Percentiles rank a stretch among this genome's conserved stretches.
phyloP scores from a whole-genome alignment of 2,113 vertebrate genomes.

The Lates calcarifer region DNA sequence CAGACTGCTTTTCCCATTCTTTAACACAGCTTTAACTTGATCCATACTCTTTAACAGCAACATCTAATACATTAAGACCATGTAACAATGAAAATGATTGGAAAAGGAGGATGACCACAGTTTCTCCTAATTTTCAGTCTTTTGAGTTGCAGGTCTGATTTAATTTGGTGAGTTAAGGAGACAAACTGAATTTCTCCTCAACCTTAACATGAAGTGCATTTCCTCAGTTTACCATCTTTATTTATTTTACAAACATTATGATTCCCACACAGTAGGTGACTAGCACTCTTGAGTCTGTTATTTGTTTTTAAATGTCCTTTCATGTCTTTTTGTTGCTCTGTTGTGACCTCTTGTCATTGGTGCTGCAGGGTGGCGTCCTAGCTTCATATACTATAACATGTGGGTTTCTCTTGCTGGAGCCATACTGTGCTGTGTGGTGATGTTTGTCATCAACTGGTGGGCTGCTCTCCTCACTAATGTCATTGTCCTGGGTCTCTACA shows the following conservation, averaged over 20 bases:
- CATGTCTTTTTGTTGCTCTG: neutral
- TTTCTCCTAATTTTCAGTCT: neutral
- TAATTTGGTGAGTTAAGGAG: slow-evolving; percentile 11
- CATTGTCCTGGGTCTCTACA: slow-evolving; percentile 96
- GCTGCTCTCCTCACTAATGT: slow-evolving; percentile 95
- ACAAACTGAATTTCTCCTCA: slow-evolving; percentile 12
- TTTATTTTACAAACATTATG: neutral
- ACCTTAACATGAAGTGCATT: slow-evolving; percentile 29
- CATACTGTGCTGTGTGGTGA: slow-evolving; percentile 95
- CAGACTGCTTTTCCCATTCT: slow-evolving; percentile 72
- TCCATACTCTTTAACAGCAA: slow-evolving; percentile 68
- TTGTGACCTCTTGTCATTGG: slow-evolving; percentile 25
- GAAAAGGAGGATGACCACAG: neutral
- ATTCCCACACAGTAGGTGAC: neutral
- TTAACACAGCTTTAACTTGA: slow-evolving; percentile 69
- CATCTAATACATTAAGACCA: slow-evolving; percentile 17
- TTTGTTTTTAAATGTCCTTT: neutral
- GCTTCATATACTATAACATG: slow-evolving; percentile 99
- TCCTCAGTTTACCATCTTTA: slow-evolving; percentile 9
- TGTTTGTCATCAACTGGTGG: slow-evolving; percentile 99
- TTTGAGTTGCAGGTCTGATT: slow-evolving; percentile 4
- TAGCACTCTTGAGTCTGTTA: neutral
- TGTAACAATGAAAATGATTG: neutral
- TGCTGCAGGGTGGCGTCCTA: slow-evolving; percentile 94
- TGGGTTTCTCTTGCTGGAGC: slow-evolving; percentile 97